Evolutionary conservation across 2,113 vertebrate genomes (phyloP).

Genomic region (Climacteris rufus): DNA sequence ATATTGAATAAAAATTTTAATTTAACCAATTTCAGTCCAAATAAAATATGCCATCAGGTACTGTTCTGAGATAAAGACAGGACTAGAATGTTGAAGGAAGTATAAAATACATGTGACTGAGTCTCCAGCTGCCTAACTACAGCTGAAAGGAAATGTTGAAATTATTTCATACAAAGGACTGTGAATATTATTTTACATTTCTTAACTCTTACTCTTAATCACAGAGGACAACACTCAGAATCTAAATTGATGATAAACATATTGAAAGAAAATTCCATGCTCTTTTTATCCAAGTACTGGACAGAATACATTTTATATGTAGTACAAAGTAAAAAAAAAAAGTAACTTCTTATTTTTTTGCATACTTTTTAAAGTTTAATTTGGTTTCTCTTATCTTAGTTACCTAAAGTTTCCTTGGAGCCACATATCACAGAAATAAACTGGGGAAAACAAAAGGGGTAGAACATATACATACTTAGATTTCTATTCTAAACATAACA

Average conservation of each 20-base stretch:
- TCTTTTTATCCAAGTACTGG: not conserved
- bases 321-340: not conserved
- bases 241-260: not conserved
- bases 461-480: not conserved
- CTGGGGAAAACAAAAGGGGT: not conserved
- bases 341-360: accelerated
- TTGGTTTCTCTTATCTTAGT: not conserved
- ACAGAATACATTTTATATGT: not conserved
- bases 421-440: not conserved
- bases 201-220: not conserved
- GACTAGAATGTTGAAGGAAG: not conserved
- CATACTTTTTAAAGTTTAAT: not conserved
- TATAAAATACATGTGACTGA: not conserved
- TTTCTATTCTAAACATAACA: not conserved
- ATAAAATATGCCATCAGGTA: not conserved
- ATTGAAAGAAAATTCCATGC: not conserved
- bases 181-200: not conserved
- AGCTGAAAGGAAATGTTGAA: not conserved
- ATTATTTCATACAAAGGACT: not conserved
- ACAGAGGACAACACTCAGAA: not conserved
- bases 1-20: not conserved
- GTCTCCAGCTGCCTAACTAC: not conserved
- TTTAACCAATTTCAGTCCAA: not conserved
- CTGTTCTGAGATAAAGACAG: not conserved
- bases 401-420: not conserved